Evolutionary conservation across 2,888 invertebrate species (phyloP).

Genomic region (Agelastica alni): DNA sequence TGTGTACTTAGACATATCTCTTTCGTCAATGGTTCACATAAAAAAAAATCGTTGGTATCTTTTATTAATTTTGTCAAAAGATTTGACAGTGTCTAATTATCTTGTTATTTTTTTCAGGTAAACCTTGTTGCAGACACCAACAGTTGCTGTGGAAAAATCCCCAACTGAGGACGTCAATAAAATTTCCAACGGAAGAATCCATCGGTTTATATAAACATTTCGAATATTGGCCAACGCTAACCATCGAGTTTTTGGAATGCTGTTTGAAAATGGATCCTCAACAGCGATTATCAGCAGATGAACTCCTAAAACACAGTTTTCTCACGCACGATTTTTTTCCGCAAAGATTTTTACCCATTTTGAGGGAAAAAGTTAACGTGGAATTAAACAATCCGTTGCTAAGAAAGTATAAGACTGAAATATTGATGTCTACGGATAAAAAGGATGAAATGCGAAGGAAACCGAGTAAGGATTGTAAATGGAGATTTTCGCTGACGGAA

Average conservation of each 20-base stretch:
- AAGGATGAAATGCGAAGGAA: slow-evolving; percentile 42
- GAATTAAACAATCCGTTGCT: slow-evolving; percentile 65
- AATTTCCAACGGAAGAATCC: slow-evolving; percentile 41
- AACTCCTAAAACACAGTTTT: slow-evolving; percentile 60
- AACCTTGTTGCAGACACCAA: slow-evolving; percentile 57
- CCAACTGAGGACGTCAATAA: slow-evolving; percentile 55
- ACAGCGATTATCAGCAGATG: slow-evolving; percentile 64
- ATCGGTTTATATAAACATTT: slow-evolving; percentile 52
- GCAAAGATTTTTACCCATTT: slow-evolving; percentile 67
- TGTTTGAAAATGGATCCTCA: slow-evolving; percentile 69
- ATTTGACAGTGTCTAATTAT: too few relatives aligned
- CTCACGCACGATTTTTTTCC: slow-evolving; percentile 58
- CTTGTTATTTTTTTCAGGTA: slow-evolving; percentile 53
- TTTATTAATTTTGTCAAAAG: too few relatives aligned
- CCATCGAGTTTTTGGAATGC: slow-evolving; percentile 56
- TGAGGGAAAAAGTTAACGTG: slow-evolving; percentile 66
- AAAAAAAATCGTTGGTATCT: too few relatives aligned
- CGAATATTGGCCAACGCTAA: slow-evolving; percentile 55
- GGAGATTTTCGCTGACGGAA: slow-evolving; percentile 51
- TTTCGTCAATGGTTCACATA: too few relatives aligned
- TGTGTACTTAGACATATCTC: too few relatives aligned
- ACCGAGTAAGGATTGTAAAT: slow-evolving; percentile 34
- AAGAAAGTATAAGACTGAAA: slow-evolving; percentile 52
- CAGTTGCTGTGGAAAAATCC: slow-evolving; percentile 57
- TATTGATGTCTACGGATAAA: slow-evolving; percentile 52